Evolutionary conservation across 2,888 invertebrate genomes (phyloP), one percentile per base, ranked within the genome.

Genomic region (Drosophila nigricruria): DNA sequence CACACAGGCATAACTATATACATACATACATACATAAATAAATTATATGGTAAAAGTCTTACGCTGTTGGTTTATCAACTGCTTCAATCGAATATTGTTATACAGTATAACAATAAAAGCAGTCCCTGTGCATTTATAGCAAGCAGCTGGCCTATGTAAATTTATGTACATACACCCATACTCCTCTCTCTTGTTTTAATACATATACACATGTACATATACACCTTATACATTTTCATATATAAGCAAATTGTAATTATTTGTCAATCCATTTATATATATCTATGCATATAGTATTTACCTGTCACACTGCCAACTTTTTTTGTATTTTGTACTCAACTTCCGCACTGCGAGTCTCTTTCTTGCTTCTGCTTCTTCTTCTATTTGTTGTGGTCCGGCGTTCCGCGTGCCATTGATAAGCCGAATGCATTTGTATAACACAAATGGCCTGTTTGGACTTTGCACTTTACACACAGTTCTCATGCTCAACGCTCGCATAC

Each of bases 391-490:
- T 74, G 64, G 23, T 74, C 53, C 50, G 50, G 14, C 50, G 40
- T 58, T 72, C 34, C 67, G 61, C 20, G 40, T 64, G n/a, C 27
- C 42, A 27, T 53, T 74, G 79, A 79, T 77, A 76, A 77, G 67
- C 25, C 53, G 49, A 45, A 56, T 62, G 69, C 58, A 49, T 43
- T 61, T 45, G 47, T 52, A 54, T 56, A 66, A 61, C 65, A 52
- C 52, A 52, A 52, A 34, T 57, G 32, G 20, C 14, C 14, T 56
- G 25, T 34, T 30, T 73, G 81, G 77, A 79, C 79, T 81, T 79
- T 79, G 81, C 14, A 62, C 79, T 53, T 59, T 42, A 61, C 50
- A 45, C 59, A 54, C 61, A 54, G 18, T 64, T 50, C 64, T 42
- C 60, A 56, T 40, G 43, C 32, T n/a, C 47, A 40, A 62, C 56